A percentile compares a stretch with the other conserved stretches of the same genome.
phyloP scores from a whole-genome alignment of 2,113 vertebrate genomes.

The Dicerorhinus sumatrensis region DNA sequence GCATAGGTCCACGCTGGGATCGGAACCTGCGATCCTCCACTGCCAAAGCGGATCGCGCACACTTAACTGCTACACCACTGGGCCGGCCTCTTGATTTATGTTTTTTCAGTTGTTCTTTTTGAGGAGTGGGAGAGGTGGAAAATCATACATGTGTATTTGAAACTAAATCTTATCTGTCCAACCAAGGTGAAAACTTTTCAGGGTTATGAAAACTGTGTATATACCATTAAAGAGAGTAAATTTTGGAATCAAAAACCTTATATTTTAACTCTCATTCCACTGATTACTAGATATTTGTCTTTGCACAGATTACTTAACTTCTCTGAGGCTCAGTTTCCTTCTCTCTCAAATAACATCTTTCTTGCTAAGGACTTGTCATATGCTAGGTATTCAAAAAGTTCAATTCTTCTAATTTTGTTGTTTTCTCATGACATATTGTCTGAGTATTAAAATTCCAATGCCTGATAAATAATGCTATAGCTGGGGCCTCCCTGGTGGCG shows the following conservation, averaged over 20 bases:
- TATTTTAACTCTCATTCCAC: neutral
- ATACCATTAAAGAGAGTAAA: neutral
- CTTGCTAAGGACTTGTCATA: neutral
- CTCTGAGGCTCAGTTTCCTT: neutral
- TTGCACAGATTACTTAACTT: neutral
- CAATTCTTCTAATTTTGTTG: neutral
- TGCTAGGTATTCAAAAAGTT: neutral
- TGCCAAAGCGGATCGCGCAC: too few relatives aligned
- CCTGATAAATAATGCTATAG: neutral
- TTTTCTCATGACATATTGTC: neutral
- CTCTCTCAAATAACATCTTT: neutral
- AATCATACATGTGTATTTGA: neutral
- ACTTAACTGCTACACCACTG: too few relatives aligned
- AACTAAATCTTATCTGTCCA: neutral
- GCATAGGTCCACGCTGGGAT: too few relatives aligned
- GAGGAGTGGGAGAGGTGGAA: rapidly evolving
- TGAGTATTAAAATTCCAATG: neutral
- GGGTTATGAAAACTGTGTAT: neutral
- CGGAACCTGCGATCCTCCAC: too few relatives aligned
- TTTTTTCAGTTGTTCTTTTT: neutral
- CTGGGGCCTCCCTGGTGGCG: too few relatives aligned
- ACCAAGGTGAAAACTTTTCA: neutral
- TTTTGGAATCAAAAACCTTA: neutral
- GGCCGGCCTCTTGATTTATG: neutral
- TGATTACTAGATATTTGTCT: neutral